These are phyloP conservation scores for Oeneis ivallda DNA, from an alignment of 2,888 invertebrate species.

Conservation along the genomic window DNA sequence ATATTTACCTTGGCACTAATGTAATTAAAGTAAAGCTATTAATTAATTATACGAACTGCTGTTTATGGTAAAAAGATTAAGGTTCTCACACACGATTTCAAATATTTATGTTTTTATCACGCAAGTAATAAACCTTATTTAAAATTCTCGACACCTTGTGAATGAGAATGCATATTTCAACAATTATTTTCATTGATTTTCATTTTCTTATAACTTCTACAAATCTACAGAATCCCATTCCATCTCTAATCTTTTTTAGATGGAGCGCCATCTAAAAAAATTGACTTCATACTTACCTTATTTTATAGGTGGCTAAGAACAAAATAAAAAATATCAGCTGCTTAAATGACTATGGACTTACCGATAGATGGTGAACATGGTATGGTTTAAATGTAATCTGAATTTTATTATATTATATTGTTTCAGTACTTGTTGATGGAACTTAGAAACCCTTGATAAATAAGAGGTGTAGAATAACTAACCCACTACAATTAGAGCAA, in stretches of 20 bases:
- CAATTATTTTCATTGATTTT: too few relatives aligned
- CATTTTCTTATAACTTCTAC: neutral
- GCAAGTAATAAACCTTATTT: too few relatives aligned
- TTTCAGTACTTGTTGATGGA: too few relatives aligned
- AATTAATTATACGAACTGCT: conserved; percentile 32
- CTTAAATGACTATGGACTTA: conserved; percentile 2
- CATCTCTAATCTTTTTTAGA: too few relatives aligned
- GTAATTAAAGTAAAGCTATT: conserved; percentile 30
- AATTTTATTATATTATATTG: too few relatives aligned
- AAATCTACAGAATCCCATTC: neutral
- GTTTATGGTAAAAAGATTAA: conserved; percentile 12
- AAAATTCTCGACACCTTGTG: too few relatives aligned
- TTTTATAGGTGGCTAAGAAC: conserved; percentile 8
- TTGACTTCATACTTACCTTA: too few relatives aligned
- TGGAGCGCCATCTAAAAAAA: too few relatives aligned
- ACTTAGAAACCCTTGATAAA: neutral
- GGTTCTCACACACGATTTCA: conserved; percentile 15
- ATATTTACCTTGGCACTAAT: conserved; percentile 25
- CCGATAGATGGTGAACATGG: neutral
- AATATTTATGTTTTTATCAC: neutral
- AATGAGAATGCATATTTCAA: too few relatives aligned
- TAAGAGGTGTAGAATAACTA: neutral
- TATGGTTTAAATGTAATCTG: neutral
- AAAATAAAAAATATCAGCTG: neutral
- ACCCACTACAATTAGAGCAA: neutral